Base-by-base conservation (phyloP, 2,888 invertebrate genomes). In the Philereme transversata region DNA sequence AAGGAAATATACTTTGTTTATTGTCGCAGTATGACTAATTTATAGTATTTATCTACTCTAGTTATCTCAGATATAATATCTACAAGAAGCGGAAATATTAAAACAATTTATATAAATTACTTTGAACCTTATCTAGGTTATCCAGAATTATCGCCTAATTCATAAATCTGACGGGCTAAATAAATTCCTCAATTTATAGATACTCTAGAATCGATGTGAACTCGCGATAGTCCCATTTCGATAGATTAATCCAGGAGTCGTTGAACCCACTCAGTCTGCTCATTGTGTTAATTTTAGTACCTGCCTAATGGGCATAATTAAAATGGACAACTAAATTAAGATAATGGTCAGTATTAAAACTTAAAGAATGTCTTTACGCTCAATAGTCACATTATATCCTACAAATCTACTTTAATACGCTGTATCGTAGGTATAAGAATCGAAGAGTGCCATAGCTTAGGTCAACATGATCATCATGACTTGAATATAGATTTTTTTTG, bases 231-330 rank as follows among this genome's bases (percentile, higher is more conserved):
- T 50, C 47, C 11, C 40, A 52, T 47, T 53, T 53, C 10, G 22
- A 34, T 56, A 35, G 10, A 55, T 58, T 50, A 46, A 40, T 52
- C 34, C 10, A 60, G 41, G 49, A 50, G 77, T 74, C 70, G 65
- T 74, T 81, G 83, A 83, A 79, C 84, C 68, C 72, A 60, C 70
- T 72, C 36, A 51, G 52, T 35, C 50, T 47, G 38, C 41, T 46
- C 11, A 10, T 54, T 45, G 35, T 47, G 47, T 44, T 71, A 62
- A 22, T 22, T 22, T 22, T 22, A 22, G 1, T 22, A 22, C 22
- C 22, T 22, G 3, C 22, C 22, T 22, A 22, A 22, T 22, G 22
- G 22, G 3, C 22, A 22, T 22, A 22, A 22, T 22, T 22, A 22
- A 22, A 22, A 22, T 22, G 22, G 22, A 22, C 22, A 22, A 22